Conservation (phyloP, 2,888 invertebrate genomes). For the Balanococcus diminutus region DNA sequence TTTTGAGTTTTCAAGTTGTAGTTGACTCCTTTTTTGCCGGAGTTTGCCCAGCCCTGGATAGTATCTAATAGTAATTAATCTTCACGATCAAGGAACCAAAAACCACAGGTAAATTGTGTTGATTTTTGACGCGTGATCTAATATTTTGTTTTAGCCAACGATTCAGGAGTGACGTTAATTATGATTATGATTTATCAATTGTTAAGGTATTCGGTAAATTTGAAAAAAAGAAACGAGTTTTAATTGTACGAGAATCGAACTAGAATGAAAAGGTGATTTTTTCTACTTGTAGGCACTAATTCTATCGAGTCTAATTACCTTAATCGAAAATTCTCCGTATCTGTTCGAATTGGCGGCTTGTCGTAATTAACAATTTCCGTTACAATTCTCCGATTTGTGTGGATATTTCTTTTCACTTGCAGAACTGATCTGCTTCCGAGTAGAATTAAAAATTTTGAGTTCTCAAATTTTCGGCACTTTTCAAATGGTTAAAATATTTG, state of each 20-base stretch:
- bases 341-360: background rate
- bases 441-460: background rate
- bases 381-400: background rate
- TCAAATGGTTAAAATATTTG: too few species aligned
- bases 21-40: too few species aligned
- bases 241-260: background rate
- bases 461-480: too few species aligned
- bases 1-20: too few species aligned
- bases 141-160: background rate
- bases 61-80: too few species aligned
- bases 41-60: too few species aligned
- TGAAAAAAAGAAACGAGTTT: background rate
- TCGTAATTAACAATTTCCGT: background rate
- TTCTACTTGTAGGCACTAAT: background rate
- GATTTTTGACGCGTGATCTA: background rate
- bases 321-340: background rate
- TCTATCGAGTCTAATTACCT: background rate
- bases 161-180: background rate
- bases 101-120: background rate
- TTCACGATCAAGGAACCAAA: background rate
- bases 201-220: background rate
- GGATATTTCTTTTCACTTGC: background rate
- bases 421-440: background rate
- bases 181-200: background rate
- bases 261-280: background rate